These are phyloP conservation scores for Lamellibrachia satsuma DNA, from an alignment of 2,888 invertebrate species.

Conservation along the genomic window DNA sequence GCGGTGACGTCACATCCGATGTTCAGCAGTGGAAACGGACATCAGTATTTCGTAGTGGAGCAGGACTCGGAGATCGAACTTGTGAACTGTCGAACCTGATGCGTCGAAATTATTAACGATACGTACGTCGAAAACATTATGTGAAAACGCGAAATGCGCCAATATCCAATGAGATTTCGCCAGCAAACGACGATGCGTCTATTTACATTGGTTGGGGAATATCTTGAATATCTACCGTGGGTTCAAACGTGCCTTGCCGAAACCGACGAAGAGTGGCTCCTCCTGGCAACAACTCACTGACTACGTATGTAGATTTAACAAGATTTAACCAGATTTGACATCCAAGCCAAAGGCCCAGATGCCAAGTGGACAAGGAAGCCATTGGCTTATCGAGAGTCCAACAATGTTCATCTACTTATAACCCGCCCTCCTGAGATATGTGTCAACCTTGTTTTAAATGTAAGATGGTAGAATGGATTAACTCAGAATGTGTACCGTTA, in stretches of 20 bases:
- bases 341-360: no score
- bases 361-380: no score
- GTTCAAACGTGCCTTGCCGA: background rate
- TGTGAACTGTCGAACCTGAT: background rate
- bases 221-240: background rate
- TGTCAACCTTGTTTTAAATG: no score
- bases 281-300: background rate
- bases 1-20: background rate
- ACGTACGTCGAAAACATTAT: background rate
- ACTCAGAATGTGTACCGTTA: background rate
- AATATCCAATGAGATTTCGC: background rate
- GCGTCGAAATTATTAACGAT: background rate
- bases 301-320: no score
- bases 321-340: no score
- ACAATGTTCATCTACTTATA: no score
- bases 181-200: background rate
- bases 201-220: background rate
- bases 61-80: background rate
- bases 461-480: background rate
- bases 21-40: background rate
- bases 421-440: no score
- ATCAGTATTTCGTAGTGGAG: slow-evolving; percentile 4
- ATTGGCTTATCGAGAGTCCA: no score
- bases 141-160: background rate
- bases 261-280: background rate